Conservation (phyloP, 1,140 invertebrate species). For the Drosophila lacertosa region DNA sequence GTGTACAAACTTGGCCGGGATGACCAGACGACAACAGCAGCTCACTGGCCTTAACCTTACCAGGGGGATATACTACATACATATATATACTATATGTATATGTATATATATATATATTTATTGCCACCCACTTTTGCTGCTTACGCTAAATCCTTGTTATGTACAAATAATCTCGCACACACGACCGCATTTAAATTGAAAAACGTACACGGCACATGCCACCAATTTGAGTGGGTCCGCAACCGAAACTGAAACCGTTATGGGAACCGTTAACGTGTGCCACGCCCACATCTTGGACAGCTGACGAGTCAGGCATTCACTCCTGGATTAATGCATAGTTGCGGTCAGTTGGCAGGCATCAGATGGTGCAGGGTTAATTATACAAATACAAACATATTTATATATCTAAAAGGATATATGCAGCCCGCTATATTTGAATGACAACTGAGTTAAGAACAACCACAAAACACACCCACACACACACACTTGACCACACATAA, state of each 20-base stretch:
- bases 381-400: constrained; percentile 50
- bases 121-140: constrained; percentile 46
- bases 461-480: constrained; percentile 4
- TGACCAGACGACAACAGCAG: constrained; percentile 38
- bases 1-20: constrained; percentile 44
- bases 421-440: constrained; percentile 64
- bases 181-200: constrained; percentile 83
- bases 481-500: neutral
- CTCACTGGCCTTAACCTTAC: constrained; percentile 19
- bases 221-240: constrained; percentile 38
- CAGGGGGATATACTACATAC: neutral
- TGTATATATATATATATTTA: constrained; percentile 3
- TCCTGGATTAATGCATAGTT: constrained; percentile 51
- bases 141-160: constrained; percentile 81
- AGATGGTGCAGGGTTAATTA: constrained; percentile 73
- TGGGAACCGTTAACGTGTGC: constrained; percentile 33
- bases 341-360: constrained; percentile 57
- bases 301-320: too few species aligned
- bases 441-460: constrained; percentile 37
- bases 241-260: constrained; percentile 44
- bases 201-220: constrained; percentile 68
- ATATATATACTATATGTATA: neutral
- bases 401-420: constrained; percentile 37
- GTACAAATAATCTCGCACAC: constrained; percentile 81
- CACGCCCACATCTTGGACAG: constrained; percentile 52